These are phyloP conservation scores for Lottia scabra DNA, from an alignment of 2,888 invertebrate species.

Conservation along the genomic window DNA sequence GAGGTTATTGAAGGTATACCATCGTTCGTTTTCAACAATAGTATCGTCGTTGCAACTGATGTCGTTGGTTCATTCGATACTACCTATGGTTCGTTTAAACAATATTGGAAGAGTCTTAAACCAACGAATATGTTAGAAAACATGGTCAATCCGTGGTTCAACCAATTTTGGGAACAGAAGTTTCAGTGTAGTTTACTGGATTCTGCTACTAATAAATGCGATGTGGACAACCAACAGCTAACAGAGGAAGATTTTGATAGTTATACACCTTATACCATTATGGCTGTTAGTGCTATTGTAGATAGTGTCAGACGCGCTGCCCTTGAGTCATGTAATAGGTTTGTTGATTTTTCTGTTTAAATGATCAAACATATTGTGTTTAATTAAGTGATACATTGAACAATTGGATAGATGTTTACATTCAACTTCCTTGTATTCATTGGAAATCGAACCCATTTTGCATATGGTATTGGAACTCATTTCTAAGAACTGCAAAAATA, in stretches of 20 bases:
- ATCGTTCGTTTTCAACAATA: conserved; percentile 7
- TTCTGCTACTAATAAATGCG: conserved; percentile 1
- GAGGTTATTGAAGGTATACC: conserved; percentile 27
- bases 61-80: background rate
- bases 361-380: no score
- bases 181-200: conserved; percentile 39
- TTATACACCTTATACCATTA: conserved; percentile 48
- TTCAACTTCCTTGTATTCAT: no score
- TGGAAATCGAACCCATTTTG: no score
- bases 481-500: no score
- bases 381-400: no score
- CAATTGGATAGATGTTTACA: no score
- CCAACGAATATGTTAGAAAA: conserved; percentile 4
- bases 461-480: no score
- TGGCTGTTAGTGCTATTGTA: conserved; percentile 53
- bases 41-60: conserved; percentile 19
- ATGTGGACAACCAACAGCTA: conserved; percentile 13
- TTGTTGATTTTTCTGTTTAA: no score
- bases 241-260: conserved; percentile 26
- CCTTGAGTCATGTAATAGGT: conserved; percentile 10
- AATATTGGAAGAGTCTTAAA: conserved; percentile 22
- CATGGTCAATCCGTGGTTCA: conserved; percentile 28
- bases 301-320: conserved; percentile 40
- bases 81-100: conserved; percentile 16
- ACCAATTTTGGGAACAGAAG: conserved; percentile 40